Conservation (phyloP, 1,140 invertebrate genomes). For the Drosophila miranda region DNA sequence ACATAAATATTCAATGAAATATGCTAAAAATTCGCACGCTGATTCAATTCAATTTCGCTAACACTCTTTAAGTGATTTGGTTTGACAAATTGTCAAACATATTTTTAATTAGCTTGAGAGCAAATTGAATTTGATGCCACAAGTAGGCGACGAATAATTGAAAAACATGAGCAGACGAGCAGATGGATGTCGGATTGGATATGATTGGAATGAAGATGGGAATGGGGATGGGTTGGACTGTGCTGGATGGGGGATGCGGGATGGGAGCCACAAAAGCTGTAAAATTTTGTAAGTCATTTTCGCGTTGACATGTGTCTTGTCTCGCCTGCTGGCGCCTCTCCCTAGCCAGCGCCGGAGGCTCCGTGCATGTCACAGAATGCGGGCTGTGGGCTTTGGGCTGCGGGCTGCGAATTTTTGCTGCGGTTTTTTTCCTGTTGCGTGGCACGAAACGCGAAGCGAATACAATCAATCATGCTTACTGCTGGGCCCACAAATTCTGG, state of each 20-base stretch:
- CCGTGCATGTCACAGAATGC: conserved; percentile 8
- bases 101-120: conserved; percentile 67
- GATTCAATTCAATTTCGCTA: conserved; percentile 41
- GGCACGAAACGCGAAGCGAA: conserved; percentile 51
- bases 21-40: conserved; percentile 21
- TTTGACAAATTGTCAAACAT: conserved; percentile 26
- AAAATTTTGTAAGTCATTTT: conserved; percentile 61
- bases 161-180: conserved; percentile 21
- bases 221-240: not conserved
- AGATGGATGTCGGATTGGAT: conserved; percentile 1
- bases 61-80: conserved; percentile 9
- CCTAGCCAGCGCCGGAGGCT: not conserved
- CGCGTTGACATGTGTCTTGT: conserved; percentile 71
- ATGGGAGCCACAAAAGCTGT: conserved; percentile 46
- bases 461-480: conserved; percentile 76
- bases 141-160: conserved; percentile 45
- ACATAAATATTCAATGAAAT: conserved; percentile 51
- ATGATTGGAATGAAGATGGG: not conserved
- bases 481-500: conserved; percentile 46
- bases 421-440: conserved; percentile 21
- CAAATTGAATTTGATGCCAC: conserved; percentile 64
- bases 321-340: conserved; percentile 10
- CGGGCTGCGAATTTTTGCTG: conserved; percentile 10
- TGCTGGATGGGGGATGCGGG: not conserved
- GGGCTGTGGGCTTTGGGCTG: not conserved